Conservation (phyloP, 2,797 vertebrate species). For the Alauda arvensis region DNA sequence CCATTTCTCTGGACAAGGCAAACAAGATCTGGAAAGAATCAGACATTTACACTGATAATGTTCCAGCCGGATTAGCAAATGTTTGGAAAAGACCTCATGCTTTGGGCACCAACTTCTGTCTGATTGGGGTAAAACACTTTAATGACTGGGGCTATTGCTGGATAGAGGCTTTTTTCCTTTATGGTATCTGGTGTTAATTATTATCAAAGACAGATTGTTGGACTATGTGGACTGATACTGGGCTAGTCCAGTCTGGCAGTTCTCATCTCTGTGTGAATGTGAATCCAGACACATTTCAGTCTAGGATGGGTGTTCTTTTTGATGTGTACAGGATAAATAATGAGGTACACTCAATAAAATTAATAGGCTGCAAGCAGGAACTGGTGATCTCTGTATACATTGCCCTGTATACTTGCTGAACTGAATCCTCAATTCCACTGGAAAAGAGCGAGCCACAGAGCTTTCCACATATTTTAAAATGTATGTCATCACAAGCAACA, state of each 20-base stretch:
- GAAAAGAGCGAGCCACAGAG: slow-evolving; percentile 1
- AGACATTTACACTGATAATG: slow-evolving; percentile 46
- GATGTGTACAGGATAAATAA: background rate
- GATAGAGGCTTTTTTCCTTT: slow-evolving; percentile 15
- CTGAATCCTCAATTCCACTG: slow-evolving; percentile 33
- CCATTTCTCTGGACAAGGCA: background rate
- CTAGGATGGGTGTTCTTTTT: background rate
- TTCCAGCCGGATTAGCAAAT: slow-evolving; percentile 49
- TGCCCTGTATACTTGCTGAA: background rate
- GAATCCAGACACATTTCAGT: slow-evolving; percentile 24
- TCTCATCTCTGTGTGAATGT: slow-evolving; percentile 5
- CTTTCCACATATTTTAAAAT: slow-evolving; percentile 46
- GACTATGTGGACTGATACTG: background rate
- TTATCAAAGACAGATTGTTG: slow-evolving; percentile 48
- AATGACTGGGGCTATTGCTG: slow-evolving; percentile 25
- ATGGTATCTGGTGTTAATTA: slow-evolving; percentile 35
- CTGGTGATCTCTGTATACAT: background rate
- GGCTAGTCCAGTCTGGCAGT: slow-evolving; percentile 29
- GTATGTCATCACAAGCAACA: slow-evolving; percentile 37
- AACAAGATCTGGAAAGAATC: slow-evolving; percentile 53
- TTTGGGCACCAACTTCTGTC: slow-evolving; percentile 44
- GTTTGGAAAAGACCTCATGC: slow-evolving; percentile 48
- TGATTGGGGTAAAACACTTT: slow-evolving; percentile 29
- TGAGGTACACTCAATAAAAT: background rate
- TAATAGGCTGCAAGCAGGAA: background rate